Evolutionary conservation across 2,888 invertebrate species (phyloP).

Genomic region (Polietes domitor): DNA sequence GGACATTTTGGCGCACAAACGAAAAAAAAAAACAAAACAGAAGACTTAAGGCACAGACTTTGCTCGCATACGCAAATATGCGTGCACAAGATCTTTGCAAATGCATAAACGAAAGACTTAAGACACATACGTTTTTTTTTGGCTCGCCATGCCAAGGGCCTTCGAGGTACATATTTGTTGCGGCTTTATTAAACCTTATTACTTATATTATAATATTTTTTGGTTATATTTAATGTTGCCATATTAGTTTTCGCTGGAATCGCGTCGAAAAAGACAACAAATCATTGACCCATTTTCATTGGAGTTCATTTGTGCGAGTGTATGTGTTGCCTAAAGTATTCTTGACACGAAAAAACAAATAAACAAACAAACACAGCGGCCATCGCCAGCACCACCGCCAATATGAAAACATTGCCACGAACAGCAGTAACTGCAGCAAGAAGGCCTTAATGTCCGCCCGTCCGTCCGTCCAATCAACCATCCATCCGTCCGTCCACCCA

Average conservation of each 20-base stretch:
- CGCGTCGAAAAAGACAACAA: neutral
- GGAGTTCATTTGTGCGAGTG: neutral
- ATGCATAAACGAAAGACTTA: too few relatives aligned
- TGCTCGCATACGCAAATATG: too few relatives aligned
- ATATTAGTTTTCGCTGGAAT: neutral
- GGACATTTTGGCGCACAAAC: too few relatives aligned
- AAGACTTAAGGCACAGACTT: too few relatives aligned
- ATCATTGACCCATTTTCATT: conserved; percentile 24
- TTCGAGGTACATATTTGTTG: neutral
- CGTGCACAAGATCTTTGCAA: too few relatives aligned
- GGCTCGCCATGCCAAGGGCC: too few relatives aligned
- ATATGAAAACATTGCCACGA: too few relatives aligned
- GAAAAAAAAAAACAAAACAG: too few relatives aligned
- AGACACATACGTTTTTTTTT: too few relatives aligned
- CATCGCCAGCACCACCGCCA: neutral
- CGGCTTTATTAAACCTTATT: neutral
- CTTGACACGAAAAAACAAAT: conserved; percentile 71
- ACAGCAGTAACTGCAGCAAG: neutral
- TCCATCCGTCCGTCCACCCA: neutral
- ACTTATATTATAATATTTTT: neutral
- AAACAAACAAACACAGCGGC: too few relatives aligned
- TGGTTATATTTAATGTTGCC: neutral
- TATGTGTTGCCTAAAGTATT: conserved; percentile 66
- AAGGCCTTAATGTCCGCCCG: neutral
- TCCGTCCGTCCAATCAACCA: neutral